Evolutionary conservation across 2,113 vertebrate species (phyloP).

Genomic region (Hypanus sabinus): DNA sequence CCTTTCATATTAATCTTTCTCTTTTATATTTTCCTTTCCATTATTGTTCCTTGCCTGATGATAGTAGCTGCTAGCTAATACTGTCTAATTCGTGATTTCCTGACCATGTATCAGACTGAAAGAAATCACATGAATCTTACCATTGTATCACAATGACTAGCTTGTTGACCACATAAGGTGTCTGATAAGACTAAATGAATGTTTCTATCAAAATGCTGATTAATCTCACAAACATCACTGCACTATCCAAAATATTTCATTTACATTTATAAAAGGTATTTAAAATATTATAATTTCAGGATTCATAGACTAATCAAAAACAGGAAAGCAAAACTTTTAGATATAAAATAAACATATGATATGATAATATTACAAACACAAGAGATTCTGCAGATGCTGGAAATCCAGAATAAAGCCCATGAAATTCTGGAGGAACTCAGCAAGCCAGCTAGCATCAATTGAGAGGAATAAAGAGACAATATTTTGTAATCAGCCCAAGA

Average conservation of each 20-base stretch:
- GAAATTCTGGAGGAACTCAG: too few species aligned
- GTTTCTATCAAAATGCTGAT: neutral
- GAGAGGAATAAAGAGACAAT: too few species aligned
- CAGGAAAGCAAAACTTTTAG: neutral
- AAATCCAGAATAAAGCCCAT: too few species aligned
- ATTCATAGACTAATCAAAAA: neutral
- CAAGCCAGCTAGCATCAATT: too few species aligned
- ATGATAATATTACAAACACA: neutral
- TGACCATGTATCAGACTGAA: neutral
- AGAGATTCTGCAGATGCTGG: too few species aligned
- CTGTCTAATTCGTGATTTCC: neutral
- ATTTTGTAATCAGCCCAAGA: too few species aligned
- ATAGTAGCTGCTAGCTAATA: constrained; percentile 46
- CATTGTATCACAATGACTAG: neutral
- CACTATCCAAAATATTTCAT: neutral
- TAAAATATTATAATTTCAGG: constrained; percentile 7
- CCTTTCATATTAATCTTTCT: constrained; percentile 67
- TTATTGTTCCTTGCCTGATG: constrained; percentile 5
- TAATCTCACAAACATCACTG: neutral
- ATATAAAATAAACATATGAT: neutral
- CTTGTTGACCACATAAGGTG: neutral
- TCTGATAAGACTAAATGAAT: neutral
- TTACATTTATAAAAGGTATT: neutral
- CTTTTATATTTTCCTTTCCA: constrained; percentile 66
- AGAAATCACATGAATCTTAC: neutral